These are phyloP conservation scores for Phrynocephalus guinanensis DNA, from an alignment of 2,797 vertebrate genomes.

Conservation along the genomic window DNA sequence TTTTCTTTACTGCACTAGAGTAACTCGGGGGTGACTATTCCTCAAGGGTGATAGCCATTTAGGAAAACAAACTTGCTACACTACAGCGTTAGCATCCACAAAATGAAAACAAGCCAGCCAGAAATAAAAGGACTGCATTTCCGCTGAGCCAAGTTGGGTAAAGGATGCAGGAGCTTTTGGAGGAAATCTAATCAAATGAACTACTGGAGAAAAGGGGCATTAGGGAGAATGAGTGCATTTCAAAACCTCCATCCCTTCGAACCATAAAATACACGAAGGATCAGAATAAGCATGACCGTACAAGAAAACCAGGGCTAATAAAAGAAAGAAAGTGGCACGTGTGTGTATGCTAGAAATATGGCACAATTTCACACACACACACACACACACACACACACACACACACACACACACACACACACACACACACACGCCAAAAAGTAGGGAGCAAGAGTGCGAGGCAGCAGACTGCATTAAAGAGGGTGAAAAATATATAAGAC, in stretches of 20 bases:
- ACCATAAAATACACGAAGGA: constrained; percentile 34
- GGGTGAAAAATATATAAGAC: background rate
- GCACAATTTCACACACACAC: rapidly evolving
- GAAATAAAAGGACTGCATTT: background rate
- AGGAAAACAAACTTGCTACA: background rate
- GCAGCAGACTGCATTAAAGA: background rate
- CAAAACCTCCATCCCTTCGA: background rate
- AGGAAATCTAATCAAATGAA: constrained; percentile 37
- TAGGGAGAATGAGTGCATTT: constrained; percentile 26
- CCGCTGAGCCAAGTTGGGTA: constrained; percentile 19
- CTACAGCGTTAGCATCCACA: constrained; percentile 21
- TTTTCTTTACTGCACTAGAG: background rate
- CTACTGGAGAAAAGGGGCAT: constrained; percentile 24
- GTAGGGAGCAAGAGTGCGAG: rapidly evolving
- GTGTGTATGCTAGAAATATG: background rate
- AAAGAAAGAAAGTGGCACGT: background rate
- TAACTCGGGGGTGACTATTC: background rate
- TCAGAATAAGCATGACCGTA: constrained; percentile 39
- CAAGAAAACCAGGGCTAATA: constrained; percentile 38
- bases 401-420: background rate
- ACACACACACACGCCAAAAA: background rate
- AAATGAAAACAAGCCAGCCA: background rate
- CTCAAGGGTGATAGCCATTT: background rate
- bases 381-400: background rate
- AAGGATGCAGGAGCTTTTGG: background rate